These are phyloP conservation scores for Anguilla pacifica DNA, from an alignment of 2,797 vertebrate genomes.

Conservation along the genomic window DNA sequence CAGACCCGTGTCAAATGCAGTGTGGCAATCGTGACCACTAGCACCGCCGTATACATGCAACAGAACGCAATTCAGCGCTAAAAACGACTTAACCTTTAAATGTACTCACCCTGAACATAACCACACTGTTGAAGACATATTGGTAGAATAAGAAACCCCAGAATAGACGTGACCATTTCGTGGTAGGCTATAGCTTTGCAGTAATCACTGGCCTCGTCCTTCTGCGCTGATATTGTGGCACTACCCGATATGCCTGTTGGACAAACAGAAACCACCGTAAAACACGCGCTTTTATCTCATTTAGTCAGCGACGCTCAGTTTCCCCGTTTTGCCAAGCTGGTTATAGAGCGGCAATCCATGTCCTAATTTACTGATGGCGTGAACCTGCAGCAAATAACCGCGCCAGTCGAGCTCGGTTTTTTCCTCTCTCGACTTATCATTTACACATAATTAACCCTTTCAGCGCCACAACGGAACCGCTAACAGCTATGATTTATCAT, in stretches of 20 bases:
- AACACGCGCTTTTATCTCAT: slow-evolving; percentile 60
- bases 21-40: not conserved
- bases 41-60: not conserved
- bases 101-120: slow-evolving; percentile 52
- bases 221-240: slow-evolving; percentile 40
- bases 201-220: slow-evolving; percentile 43
- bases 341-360: slow-evolving; percentile 56
- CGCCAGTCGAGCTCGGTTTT: slow-evolving; percentile 50
- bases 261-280: slow-evolving; percentile 41
- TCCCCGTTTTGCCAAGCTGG: slow-evolving; percentile 41
- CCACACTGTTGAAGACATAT: slow-evolving; percentile 51
- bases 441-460: slow-evolving; percentile 43
- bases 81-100: not conserved
- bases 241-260: slow-evolving; percentile 39
- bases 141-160: slow-evolving; percentile 51
- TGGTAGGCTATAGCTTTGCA: slow-evolving; percentile 37
- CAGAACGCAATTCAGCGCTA: not conserved
- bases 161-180: slow-evolving; percentile 58
- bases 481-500: not conserved
- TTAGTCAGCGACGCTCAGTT: slow-evolving; percentile 43
- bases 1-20: not conserved
- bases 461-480: not conserved
- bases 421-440: slow-evolving; percentile 32
- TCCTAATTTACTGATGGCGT: slow-evolving; percentile 50
- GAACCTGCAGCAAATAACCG: slow-evolving; percentile 52